These are phyloP conservation scores for Cygnus atratus DNA, from an alignment of 2,113 vertebrate species.

Conservation along the genomic window DNA sequence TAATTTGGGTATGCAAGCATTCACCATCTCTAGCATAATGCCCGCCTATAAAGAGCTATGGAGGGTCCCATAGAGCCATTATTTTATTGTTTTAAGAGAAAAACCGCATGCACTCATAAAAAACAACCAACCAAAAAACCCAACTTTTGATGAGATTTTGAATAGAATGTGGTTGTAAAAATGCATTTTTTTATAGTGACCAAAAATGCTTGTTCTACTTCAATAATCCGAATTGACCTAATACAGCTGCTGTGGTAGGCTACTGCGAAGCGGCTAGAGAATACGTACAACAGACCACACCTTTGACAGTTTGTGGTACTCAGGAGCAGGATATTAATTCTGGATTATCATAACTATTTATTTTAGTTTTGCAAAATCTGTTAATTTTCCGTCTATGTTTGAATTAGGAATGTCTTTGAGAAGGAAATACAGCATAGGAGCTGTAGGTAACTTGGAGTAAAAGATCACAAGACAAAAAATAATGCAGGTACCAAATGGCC, in stretches of 20 bases:
- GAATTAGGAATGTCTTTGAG: background rate
- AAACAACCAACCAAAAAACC: too few relatives aligned
- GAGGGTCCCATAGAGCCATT: background rate
- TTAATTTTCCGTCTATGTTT: background rate
- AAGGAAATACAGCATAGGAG: background rate
- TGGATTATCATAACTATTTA: background rate
- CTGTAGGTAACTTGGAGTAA: background rate
- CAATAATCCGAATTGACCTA: background rate
- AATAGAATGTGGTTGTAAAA: background rate
- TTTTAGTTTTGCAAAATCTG: background rate
- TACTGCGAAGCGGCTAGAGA: background rate
- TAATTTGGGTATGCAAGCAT: background rate
- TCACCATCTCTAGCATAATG: background rate
- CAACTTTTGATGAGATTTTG: background rate
- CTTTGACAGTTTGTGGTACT: background rate
- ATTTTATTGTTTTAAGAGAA: background rate
- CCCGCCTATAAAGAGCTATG: background rate
- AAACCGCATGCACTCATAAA: too few relatives aligned
- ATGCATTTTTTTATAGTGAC: background rate
- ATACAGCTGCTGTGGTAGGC: background rate
- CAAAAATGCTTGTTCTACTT: background rate
- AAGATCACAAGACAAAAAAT: background rate
- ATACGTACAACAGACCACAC: background rate
- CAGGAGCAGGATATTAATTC: background rate
- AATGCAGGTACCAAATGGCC: background rate